A percentile compares a stretch with the other conserved stretches of the same genome.
These are phyloP conservation scores for Proisotoma minuta DNA, from an alignment of 2,888 invertebrate species.

Conservation along the genomic window DNA sequence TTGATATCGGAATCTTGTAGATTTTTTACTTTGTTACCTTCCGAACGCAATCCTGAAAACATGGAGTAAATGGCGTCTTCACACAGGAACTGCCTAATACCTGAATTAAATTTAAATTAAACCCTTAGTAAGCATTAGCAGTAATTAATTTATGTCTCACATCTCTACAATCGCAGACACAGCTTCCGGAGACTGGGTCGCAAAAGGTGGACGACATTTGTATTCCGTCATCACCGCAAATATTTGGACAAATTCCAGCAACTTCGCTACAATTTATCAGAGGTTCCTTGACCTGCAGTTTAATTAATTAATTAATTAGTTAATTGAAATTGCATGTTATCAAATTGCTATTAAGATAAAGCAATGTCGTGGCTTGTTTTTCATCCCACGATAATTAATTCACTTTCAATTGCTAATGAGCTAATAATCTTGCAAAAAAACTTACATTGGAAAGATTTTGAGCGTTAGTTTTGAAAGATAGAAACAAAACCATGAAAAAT, in stretches of 20 bases:
- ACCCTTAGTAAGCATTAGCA: neutral
- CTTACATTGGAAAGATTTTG: too few relatives aligned
- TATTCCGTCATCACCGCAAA: slow-evolving; percentile 29
- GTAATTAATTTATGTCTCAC: slow-evolving; percentile 25
- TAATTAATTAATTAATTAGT: neutral
- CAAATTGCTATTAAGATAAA: too few relatives aligned
- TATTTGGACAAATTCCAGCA: slow-evolving; percentile 24
- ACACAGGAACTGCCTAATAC: slow-evolving; percentile 17
- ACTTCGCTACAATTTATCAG: slow-evolving; percentile 29
- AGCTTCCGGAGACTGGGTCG: slow-evolving; percentile 33
- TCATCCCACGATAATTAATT: too few relatives aligned
- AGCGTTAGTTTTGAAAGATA: too few relatives aligned
- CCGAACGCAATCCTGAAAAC: slow-evolving; percentile 36
- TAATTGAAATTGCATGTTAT: too few relatives aligned
- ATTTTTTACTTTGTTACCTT: too few relatives aligned
- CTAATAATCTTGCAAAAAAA: too few relatives aligned
- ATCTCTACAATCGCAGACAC: slow-evolving; percentile 44
- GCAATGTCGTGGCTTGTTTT: too few relatives aligned
- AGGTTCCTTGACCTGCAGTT: neutral
- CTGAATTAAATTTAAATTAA: slow-evolving; percentile 12
- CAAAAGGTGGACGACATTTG: slow-evolving; percentile 41
- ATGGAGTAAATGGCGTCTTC: slow-evolving; percentile 33
- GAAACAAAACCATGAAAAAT: too few relatives aligned
- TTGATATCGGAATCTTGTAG: too few relatives aligned
- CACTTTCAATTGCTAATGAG: too few relatives aligned